Conservation (phyloP, 2,888 invertebrate genomes). For the Meta bourneti region DNA sequence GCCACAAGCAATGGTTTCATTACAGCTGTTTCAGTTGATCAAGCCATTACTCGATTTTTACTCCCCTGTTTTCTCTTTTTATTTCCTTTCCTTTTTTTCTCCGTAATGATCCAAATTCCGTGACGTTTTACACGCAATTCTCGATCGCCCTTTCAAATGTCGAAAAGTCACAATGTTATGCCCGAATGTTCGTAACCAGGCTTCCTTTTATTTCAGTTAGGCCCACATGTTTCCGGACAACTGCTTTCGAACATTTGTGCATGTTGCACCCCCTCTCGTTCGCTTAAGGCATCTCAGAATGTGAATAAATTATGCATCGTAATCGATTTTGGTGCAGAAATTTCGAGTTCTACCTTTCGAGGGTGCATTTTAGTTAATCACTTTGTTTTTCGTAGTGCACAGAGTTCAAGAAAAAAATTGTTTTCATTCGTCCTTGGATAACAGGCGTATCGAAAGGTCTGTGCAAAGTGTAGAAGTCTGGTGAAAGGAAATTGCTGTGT, state of each 20-base stretch:
- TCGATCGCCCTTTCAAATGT: constrained; percentile 18
- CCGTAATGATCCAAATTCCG: constrained; percentile 21
- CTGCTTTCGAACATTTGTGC: neutral
- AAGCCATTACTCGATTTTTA: constrained; percentile 35
- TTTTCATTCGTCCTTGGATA: neutral
- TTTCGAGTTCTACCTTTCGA: neutral
- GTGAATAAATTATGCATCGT: neutral
- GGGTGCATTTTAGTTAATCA: neutral
- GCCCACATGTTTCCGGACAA: neutral
- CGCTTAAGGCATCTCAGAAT: neutral
- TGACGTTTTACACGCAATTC: constrained; percentile 46
- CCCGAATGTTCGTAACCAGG: constrained; percentile 24
- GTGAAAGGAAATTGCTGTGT: too few relatives aligned
- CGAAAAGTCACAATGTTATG: constrained; percentile 22
- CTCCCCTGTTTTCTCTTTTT: neutral
- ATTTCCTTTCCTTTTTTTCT: neutral
- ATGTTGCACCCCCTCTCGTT: neutral
- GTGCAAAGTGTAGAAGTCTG: too few relatives aligned
- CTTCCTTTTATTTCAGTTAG: neutral
- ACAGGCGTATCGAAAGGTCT: too few relatives aligned
- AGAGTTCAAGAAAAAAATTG: neutral
- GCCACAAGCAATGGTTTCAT: constrained; percentile 53
- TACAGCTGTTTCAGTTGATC: constrained; percentile 42
- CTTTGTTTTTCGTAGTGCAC: neutral
- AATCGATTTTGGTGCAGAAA: neutral